A percentile compares a stretch with the other conserved stretches of the same genome.
These are phyloP conservation scores for Istiophorus platypterus DNA, from an alignment of 2,113 vertebrate species.

Conservation along the genomic window DNA sequence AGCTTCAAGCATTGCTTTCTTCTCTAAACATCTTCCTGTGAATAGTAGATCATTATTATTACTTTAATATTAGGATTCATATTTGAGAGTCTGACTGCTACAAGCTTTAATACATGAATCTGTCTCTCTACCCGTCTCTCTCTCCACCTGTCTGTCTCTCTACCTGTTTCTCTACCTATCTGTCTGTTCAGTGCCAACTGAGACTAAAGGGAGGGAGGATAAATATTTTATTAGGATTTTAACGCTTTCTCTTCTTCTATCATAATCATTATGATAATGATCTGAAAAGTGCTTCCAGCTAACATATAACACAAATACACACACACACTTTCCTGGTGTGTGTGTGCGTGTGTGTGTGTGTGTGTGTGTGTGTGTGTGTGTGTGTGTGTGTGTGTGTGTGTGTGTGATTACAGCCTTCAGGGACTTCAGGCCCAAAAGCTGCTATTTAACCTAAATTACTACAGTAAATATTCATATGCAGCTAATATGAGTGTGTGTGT, in stretches of 20 bases:
- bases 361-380: slow-evolving; percentile 20
- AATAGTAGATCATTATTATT: no score
- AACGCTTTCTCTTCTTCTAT: slow-evolving; percentile 59
- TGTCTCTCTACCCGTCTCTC: background rate
- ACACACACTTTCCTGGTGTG: slow-evolving; percentile 12
- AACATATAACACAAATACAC: slow-evolving; percentile 26
- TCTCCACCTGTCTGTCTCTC: background rate
- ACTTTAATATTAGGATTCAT: no score
- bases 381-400: slow-evolving; percentile 12
- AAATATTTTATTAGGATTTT: slow-evolving; percentile 63
- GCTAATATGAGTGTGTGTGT: slow-evolving; percentile 6
- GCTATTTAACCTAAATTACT: slow-evolving; percentile 70
- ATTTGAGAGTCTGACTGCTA: no score
- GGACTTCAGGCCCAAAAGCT: slow-evolving; percentile 59
- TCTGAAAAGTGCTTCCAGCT: slow-evolving; percentile 56
- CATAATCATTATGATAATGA: slow-evolving; percentile 77
- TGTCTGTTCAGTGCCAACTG: background rate
- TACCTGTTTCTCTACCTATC: background rate
- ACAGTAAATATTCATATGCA: slow-evolving; percentile 73
- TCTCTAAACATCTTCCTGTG: background rate
- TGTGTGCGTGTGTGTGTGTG: slow-evolving; percentile 19
- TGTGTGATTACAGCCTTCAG: slow-evolving; percentile 26
- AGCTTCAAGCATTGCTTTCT: no score
- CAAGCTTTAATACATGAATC: background rate
- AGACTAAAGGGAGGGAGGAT: slow-evolving; percentile 10